These are phyloP conservation scores for Pomatostomus ruficeps DNA, from an alignment of 2,113 vertebrate genomes.

Conservation along the genomic window DNA sequence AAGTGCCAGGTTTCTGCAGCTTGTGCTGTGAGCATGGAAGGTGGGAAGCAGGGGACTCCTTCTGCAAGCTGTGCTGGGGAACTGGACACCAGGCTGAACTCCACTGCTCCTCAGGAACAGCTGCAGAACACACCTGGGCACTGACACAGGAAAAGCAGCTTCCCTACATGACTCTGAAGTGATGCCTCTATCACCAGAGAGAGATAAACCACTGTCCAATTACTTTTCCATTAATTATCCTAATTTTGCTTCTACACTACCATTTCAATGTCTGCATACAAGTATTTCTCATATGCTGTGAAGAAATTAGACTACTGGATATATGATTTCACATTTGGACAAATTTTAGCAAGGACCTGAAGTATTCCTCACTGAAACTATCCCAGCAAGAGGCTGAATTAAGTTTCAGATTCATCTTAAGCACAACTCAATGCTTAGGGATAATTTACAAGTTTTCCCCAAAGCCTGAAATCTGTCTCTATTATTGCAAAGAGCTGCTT, in stretches of 20 bases:
- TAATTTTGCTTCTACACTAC: not conserved
- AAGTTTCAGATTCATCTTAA: not conserved
- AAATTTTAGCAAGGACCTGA: not conserved
- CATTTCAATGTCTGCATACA: not conserved
- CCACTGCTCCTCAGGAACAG: not conserved
- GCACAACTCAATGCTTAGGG: not conserved
- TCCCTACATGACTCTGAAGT: not conserved
- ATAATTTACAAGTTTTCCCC: constrained; percentile 1
- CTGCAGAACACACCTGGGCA: not conserved
- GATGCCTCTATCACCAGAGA: not conserved
- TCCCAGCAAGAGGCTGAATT: not conserved
- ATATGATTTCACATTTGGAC: not conserved
- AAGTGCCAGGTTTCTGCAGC: not conserved
- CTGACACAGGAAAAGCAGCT: not conserved
- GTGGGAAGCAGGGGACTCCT: not conserved
- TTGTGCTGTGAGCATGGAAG: not conserved
- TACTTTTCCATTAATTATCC: not conserved
- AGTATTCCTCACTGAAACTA: not conserved
- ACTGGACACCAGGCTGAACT: not conserved
- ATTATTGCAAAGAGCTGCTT: constrained; percentile 7
- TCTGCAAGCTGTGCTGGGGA: fast-evolving
- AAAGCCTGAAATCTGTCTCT: constrained; percentile 28
- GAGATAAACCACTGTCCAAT: not conserved
- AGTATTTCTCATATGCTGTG: not conserved
- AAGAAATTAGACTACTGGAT: not conserved